Evolutionary conservation across 1,140 invertebrate genomes (phyloP), one percentile per base, ranked within the genome.

Genomic region (Popillia japonica): DNA sequence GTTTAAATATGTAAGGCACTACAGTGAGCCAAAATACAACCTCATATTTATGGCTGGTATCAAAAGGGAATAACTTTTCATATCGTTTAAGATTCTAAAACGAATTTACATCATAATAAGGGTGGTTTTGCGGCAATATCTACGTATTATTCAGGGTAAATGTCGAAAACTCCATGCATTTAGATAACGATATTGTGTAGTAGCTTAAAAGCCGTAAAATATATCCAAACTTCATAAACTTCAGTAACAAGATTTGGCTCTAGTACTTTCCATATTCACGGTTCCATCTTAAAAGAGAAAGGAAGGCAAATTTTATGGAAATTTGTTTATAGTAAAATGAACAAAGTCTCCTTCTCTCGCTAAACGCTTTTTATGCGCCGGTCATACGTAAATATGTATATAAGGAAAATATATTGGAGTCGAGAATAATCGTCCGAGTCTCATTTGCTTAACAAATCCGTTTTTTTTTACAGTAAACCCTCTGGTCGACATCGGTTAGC

Each of bases 381-480:
- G 27, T 34, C 48, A n/a, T 17, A 55, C 17, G 48, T 17, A 55
- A 17, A 55, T 55, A 55, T 17, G 48, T 55, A 55, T 55, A 55
- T 55, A 68, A 68, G 22, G 61, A 68, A 68, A 68, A 68, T 68
- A 68, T 68, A 68, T 68, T 68, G 22, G 48, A 68, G 20, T 68
- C 23, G 61, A 68, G 61, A 68, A 68, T 68, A 68, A 68, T 68
- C 61, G 61, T 68, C 61, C 61, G 61, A 68, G 61, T 20, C 61
- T 68, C 61, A 68, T 68, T 68, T 68, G 61, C 61, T 68, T 68
- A 68, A 68, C 61, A 68, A 68, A 68, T 68, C 61, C 61, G 14
- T 20, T 68, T 68, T 34, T 34, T 68, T 34, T 68, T 20, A 68
- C 61, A 68, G 27, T 68, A 14, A 22, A 23, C 61, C 22, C 61